Evolutionary conservation across 2,113 vertebrate genomes (phyloP).

Genomic region (Dasyornis broadbenti): DNA sequence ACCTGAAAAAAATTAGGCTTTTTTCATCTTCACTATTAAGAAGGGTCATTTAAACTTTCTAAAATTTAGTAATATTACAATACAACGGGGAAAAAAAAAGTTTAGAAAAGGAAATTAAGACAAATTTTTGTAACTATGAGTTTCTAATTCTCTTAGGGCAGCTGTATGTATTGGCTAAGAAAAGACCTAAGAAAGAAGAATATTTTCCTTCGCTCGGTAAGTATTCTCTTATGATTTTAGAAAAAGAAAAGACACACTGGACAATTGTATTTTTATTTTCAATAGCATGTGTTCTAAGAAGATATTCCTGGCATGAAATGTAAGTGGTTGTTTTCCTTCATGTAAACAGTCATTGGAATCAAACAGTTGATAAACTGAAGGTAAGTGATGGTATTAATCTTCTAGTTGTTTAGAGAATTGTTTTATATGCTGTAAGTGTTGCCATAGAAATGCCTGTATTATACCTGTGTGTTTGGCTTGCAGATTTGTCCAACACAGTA

Average conservation of each 20-base stretch:
- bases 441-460: not conserved
- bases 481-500: not conserved
- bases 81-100: not conserved
- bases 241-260: not conserved
- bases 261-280: not conserved
- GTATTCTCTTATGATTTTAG: not conserved
- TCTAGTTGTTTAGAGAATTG: not conserved
- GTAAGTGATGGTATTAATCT: not conserved
- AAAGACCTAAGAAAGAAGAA: not conserved
- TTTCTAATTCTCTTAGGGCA: not conserved
- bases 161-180: not conserved
- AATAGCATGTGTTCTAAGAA: not conserved
- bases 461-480: not conserved
- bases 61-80: not conserved
- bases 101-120: not conserved
- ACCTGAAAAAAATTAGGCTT: not conserved
- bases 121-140: not conserved
- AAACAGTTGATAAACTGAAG: not conserved
- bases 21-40: not conserved
- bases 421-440: not conserved
- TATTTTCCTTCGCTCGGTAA: not conserved
- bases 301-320: not conserved
- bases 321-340: not conserved
- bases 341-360: not conserved
- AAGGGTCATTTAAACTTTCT: not conserved